A percentile compares a stretch with the other conserved stretches of the same genome.
Conservation (phyloP, 2,888 invertebrate genomes). For the Apoderus coryli region DNA sequence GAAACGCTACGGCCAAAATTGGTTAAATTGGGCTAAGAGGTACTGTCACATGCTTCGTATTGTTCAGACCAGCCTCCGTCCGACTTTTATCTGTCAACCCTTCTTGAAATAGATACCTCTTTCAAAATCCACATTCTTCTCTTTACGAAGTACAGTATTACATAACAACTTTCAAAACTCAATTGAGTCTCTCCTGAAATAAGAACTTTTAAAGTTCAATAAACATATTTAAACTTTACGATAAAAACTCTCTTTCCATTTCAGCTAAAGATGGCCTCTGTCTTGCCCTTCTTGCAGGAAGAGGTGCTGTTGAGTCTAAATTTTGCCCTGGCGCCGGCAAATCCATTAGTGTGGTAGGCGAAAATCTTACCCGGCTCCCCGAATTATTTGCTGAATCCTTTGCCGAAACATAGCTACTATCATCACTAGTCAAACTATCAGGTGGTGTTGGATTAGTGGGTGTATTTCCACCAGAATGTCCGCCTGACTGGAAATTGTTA, state of each 20-base stretch:
- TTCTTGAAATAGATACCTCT: too few species aligned
- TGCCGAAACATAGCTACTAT: constrained; percentile 79
- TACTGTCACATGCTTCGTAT: too few species aligned
- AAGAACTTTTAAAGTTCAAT: too few species aligned
- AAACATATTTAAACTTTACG: too few species aligned
- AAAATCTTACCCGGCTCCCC: constrained; percentile 61
- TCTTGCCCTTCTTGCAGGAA: constrained; percentile 35
- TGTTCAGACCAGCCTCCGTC: too few species aligned
- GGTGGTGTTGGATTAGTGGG: constrained; percentile 77
- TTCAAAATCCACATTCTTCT: too few species aligned
- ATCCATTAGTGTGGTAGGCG: constrained; percentile 58
- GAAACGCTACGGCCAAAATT: too few species aligned
- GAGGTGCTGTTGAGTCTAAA: constrained; percentile 38
- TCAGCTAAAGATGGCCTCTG: constrained; percentile 38
- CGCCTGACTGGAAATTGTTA: constrained; percentile 37
- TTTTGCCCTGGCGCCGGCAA: constrained; percentile 39
- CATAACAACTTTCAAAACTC: too few species aligned
- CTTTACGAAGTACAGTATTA: too few species aligned
- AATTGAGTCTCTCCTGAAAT: too few species aligned
- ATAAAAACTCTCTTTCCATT: constrained; percentile 40
- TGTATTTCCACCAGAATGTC: constrained; percentile 47
- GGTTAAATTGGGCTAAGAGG: too few species aligned
- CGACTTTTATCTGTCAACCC: too few species aligned
- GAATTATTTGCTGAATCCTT: constrained; percentile 55
- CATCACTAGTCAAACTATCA: constrained; percentile 73